phyloP scores from a whole-genome alignment of 2,888 invertebrate genomes.

The Aethes cnicana region DNA sequence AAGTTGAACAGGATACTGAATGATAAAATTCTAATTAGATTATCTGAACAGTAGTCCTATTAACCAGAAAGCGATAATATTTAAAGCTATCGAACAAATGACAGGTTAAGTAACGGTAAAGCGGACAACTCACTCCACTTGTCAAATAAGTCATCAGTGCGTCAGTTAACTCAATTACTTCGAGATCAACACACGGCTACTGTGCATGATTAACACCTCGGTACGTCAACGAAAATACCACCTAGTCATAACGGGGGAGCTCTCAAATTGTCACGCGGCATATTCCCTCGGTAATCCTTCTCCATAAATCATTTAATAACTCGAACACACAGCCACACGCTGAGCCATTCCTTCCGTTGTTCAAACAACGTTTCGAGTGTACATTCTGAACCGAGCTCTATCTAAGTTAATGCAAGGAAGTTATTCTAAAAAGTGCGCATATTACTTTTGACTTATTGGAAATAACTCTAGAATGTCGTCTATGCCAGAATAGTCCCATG shows the following conservation, averaged over 20 bases:
- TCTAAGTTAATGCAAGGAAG: conserved; percentile 27
- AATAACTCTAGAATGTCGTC: conserved; percentile 42
- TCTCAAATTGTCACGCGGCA: conserved; percentile 52
- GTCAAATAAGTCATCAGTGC: conserved; percentile 81
- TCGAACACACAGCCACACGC: conserved; percentile 80
- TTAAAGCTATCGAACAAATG: conserved; percentile 37
- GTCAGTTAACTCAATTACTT: conserved; percentile 81
- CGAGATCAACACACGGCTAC: conserved; percentile 80
- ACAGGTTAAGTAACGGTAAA: conserved; percentile 51
- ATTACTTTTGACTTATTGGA: conserved; percentile 52
- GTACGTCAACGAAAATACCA: conserved; percentile 46
- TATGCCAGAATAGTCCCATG: conserved; percentile 55
- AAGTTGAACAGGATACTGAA: conserved; percentile 5
- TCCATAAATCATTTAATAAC: conserved; percentile 82
- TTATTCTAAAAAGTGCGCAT: conserved; percentile 34
- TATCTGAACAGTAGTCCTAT: conserved; percentile 8
- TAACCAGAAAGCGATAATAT: conserved; percentile 15
- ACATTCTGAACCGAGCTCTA: conserved; percentile 45
- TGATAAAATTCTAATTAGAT: conserved; percentile 21
- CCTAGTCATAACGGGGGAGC: conserved; percentile 52
- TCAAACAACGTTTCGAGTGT: conserved; percentile 48
- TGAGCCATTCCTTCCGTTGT: conserved; percentile 77
- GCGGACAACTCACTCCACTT: conserved; percentile 65
- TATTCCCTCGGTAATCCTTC: conserved; percentile 65
- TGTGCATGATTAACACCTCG: conserved; percentile 70